Evolutionary conservation across 2,888 invertebrate genomes (phyloP).

Genomic region (Netelia melanura): DNA sequence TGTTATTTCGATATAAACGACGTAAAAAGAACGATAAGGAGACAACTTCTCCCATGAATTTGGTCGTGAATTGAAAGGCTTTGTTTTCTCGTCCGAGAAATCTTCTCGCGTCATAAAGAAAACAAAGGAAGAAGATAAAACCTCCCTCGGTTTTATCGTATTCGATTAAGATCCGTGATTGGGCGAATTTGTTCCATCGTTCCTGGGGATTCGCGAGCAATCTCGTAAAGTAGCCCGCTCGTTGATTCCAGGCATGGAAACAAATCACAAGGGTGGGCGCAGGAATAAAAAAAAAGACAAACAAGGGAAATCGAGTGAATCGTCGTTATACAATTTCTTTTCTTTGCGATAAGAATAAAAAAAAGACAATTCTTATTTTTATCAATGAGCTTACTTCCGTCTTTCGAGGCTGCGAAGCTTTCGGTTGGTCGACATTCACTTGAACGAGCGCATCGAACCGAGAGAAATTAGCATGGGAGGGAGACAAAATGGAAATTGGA

Average conservation of each 20-base stretch:
- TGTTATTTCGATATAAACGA: too few species aligned
- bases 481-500: background rate
- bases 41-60: background rate
- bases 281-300: background rate
- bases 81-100: background rate
- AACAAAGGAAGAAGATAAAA: constrained; percentile 27
- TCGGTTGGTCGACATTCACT: constrained; percentile 67
- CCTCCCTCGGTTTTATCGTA: background rate
- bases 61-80: background rate
- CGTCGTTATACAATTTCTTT: constrained; percentile 14
- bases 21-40: too few species aligned
- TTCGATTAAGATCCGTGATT: constrained; percentile 19
- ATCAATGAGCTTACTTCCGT: constrained; percentile 65
- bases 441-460: constrained; percentile 52
- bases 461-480: background rate
- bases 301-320: background rate
- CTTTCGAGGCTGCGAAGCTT: constrained; percentile 59
- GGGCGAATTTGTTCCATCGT: constrained; percentile 1
- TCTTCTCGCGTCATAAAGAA: background rate
- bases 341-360: background rate
- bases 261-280: constrained; percentile 28
- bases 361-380: background rate
- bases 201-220: constrained; percentile 40
- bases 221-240: constrained; percentile 53
- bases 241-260: constrained; percentile 36